Evolutionary conservation across 2,888 invertebrate species (phyloP).

Genomic region (Pteria penguin): DNA sequence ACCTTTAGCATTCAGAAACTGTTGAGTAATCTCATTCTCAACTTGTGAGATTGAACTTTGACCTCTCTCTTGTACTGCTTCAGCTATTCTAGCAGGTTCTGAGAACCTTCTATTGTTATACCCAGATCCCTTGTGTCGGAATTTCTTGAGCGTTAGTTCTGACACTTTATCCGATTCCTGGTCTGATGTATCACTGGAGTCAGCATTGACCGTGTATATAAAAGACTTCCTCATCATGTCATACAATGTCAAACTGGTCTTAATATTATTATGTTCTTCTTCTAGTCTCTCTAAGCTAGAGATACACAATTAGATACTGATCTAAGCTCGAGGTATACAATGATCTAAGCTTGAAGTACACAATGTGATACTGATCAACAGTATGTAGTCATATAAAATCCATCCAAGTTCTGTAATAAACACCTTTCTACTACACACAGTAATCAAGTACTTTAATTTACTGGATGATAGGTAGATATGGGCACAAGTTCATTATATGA

Average conservation of each 20-base stretch:
- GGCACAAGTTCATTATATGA: no score
- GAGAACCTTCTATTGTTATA: slow-evolving; percentile 37
- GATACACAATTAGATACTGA: slow-evolving; percentile 1
- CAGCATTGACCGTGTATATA: background rate
- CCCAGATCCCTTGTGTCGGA: background rate
- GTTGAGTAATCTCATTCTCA: slow-evolving; percentile 21
- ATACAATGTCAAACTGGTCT: background rate
- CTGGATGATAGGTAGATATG: no score
- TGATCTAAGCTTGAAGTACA: background rate
- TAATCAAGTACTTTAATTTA: no score
- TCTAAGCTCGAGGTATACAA: background rate
- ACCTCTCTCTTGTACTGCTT: slow-evolving; percentile 4
- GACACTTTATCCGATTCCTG: background rate
- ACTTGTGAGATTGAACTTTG: slow-evolving; percentile 9
- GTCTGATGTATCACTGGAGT: background rate
- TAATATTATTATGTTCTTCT: background rate
- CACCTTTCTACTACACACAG: no score
- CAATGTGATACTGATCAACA: background rate
- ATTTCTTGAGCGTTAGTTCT: slow-evolving; percentile 18
- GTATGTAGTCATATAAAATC: no score
- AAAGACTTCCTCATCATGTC: background rate
- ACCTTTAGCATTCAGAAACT: slow-evolving; percentile 30
- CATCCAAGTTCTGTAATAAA: no score
- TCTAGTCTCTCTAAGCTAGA: background rate
- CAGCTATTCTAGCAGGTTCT: slow-evolving; percentile 22